These are phyloP conservation scores for Ceyx margarethae DNA, from an alignment of 2,113 vertebrate species.

Conservation along the genomic window DNA sequence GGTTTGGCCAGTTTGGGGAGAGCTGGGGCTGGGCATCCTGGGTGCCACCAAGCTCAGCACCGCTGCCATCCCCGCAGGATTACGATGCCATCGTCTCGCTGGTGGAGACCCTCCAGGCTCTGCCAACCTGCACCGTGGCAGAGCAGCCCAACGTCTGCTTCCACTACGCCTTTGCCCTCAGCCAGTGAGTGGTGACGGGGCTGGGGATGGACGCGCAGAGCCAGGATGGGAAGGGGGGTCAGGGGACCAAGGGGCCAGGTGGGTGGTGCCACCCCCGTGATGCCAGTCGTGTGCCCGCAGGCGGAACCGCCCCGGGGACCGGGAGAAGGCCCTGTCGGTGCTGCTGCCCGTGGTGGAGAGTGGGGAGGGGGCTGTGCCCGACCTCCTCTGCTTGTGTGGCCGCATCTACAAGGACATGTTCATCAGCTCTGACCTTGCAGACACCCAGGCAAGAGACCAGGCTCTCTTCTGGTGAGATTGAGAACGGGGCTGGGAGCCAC, in stretches of 20 bases:
- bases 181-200: slow-evolving; percentile 73
- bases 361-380: slow-evolving; percentile 74
- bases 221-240: too few species aligned
- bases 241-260: neutral
- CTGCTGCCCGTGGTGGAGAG: slow-evolving; percentile 81
- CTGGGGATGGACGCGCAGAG: neutral
- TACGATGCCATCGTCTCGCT: slow-evolving; percentile 85
- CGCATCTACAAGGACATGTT: slow-evolving; percentile 94
- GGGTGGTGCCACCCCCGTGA: neutral
- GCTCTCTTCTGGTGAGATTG: slow-evolving; percentile 83
- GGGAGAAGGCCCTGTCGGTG: slow-evolving; percentile 80
- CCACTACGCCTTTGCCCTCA: slow-evolving; percentile 91
- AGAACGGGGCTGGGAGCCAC: neutral
- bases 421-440: slow-evolving; percentile 80
- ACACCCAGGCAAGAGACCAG: slow-evolving; percentile 75
- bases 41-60: neutral
- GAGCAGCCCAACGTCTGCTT: slow-evolving; percentile 87
- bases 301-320: slow-evolving; percentile 84
- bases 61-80: slow-evolving; percentile 68
- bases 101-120: slow-evolving; percentile 83
- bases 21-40: fast-evolving
- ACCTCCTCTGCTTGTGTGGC: slow-evolving; percentile 89
- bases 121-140: slow-evolving; percentile 82
- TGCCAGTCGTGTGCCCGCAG: neutral
- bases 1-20: neutral